These are phyloP conservation scores for Abrostola triplasia DNA, from an alignment of 2,888 invertebrate species.

Conservation along the genomic window DNA sequence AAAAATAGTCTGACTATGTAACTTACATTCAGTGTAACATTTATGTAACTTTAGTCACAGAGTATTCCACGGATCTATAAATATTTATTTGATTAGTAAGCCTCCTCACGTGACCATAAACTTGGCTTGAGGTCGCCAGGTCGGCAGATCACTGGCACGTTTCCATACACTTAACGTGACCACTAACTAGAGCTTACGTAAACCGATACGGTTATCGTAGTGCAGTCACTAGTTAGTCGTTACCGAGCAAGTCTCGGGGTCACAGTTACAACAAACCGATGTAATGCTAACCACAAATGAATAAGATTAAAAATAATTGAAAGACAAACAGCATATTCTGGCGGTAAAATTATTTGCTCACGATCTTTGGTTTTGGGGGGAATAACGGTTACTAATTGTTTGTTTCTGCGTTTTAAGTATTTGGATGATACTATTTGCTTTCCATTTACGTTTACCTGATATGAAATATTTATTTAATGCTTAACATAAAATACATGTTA, in stretches of 20 bases:
- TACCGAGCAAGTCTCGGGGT: conserved; percentile 15
- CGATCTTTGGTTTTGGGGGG: conserved; percentile 23
- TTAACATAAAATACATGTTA: neutral
- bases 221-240: conserved; percentile 17
- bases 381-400: conserved; percentile 45
- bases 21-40: conserved; percentile 10
- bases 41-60: conserved; percentile 32
- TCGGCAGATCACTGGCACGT: conserved; percentile 49
- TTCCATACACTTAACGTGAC: conserved; percentile 49
- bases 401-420: conserved; percentile 41
- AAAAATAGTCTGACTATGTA: conserved; percentile 12
- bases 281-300: conserved; percentile 6
- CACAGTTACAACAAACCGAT: conserved; percentile 26
- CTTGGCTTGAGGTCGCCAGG: conserved; percentile 48
- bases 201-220: conserved; percentile 36
- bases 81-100: conserved; percentile 45
- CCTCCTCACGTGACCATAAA: conserved; percentile 55
- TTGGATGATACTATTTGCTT: conserved; percentile 28
- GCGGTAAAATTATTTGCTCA: conserved; percentile 16
- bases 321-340: conserved; percentile 25
- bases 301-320: conserved; percentile 15
- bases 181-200: conserved; percentile 49
- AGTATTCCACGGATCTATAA: conserved; percentile 35
- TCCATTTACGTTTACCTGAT: neutral
- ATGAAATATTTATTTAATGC: neutral